Conservation (phyloP, 2,797 vertebrate genomes). For the Chromis chromis region DNA sequence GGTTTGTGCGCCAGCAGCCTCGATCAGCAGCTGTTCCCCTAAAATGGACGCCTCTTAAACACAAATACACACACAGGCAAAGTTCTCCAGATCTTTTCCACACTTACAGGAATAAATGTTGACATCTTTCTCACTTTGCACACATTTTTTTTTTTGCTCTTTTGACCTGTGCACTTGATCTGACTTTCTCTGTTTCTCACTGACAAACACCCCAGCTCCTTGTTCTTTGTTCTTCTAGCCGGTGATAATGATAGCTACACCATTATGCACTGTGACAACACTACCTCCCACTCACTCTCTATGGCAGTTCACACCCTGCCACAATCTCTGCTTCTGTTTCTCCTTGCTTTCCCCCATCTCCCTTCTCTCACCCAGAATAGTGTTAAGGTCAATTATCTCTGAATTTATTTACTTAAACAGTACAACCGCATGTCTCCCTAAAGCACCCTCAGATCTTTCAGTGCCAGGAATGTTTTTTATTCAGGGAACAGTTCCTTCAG, state of each 20-base stretch:
- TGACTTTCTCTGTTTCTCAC: constrained; percentile 16
- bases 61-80: constrained; percentile 2
- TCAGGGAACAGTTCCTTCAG: too few relatives aligned
- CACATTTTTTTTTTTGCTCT: constrained; percentile 31
- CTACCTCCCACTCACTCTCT: constrained; percentile 65
- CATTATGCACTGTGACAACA: constrained; percentile 76
- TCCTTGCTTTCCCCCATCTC: constrained; percentile 41
- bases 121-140: constrained; percentile 11
- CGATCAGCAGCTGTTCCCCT: constrained; percentile 35
- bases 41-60: constrained; percentile 34
- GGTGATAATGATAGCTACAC: constrained; percentile 68
- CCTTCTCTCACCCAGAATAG: constrained; percentile 56
- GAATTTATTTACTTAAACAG: constrained; percentile 71
- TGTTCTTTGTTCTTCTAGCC: constrained; percentile 59
- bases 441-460: not conserved
- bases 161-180: constrained; percentile 47
- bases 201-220: constrained; percentile 19
- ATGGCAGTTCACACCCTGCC: constrained; percentile 56
- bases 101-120: constrained; percentile 14
- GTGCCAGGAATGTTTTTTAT: too few relatives aligned
- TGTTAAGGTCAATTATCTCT: constrained; percentile 80
- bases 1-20: constrained; percentile 11
- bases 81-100: constrained; percentile 25
- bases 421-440: constrained; percentile 14
- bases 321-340: constrained; percentile 50